phyloP scores from a whole-genome alignment of 2,797 vertebrate species.

The Huso huso region DNA sequence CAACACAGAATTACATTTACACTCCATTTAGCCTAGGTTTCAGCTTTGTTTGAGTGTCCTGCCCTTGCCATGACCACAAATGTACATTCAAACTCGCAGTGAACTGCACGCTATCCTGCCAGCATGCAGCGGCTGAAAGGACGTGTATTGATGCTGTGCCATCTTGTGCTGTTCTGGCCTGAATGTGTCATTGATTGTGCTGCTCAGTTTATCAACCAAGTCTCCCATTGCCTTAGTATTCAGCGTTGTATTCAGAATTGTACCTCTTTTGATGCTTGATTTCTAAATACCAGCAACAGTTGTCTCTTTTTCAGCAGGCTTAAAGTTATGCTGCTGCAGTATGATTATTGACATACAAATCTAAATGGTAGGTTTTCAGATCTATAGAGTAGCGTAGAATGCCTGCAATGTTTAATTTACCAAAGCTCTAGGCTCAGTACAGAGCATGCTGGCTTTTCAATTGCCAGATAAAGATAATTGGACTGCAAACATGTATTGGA shows the following conservation, averaged over 20 bases:
- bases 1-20: background rate
- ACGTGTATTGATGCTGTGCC: background rate
- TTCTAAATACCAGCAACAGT: too few relatives aligned
- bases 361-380: background rate
- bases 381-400: background rate
- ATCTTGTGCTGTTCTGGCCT: background rate
- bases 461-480: background rate
- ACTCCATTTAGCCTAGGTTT: constrained; percentile 2
- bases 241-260: background rate
- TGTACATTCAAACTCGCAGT: background rate
- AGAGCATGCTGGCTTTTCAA: background rate
- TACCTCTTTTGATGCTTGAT: background rate
- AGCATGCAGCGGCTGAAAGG: background rate
- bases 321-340: background rate
- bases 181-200: constrained; percentile 8
- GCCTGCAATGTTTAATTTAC: background rate
- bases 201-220: background rate
- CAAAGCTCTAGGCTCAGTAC: background rate
- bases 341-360: too few relatives aligned
- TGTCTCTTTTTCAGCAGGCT: too few relatives aligned
- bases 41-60: background rate
- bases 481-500: background rate
- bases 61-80: background rate
- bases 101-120: background rate
- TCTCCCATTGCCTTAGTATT: background rate